These are phyloP conservation scores for Heliconius eleuchia DNA, from an alignment of 1,140 invertebrate genomes.

Conservation along the genomic window DNA sequence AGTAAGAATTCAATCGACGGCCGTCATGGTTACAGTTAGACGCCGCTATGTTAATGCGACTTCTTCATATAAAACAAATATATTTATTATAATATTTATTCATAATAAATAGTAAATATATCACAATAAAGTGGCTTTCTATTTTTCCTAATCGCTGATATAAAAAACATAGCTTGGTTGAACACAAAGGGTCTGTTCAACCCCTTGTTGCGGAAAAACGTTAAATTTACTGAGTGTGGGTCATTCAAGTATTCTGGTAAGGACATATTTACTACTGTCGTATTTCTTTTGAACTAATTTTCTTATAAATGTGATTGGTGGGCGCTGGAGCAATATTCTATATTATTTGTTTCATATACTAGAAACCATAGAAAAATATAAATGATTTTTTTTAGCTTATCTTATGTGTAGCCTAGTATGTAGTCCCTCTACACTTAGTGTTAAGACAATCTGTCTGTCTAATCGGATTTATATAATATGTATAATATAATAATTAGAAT, in stretches of 20 bases:
- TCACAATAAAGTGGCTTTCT: neutral
- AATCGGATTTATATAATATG: too few relatives aligned
- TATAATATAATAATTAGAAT: too few relatives aligned
- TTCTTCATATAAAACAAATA: too few relatives aligned
- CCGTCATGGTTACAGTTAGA: too few relatives aligned
- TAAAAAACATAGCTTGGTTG: neutral
- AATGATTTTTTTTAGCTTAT: too few relatives aligned
- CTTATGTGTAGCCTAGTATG: too few relatives aligned
- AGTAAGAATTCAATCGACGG: too few relatives aligned
- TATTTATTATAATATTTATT: too few relatives aligned
- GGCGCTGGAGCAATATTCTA: neutral
- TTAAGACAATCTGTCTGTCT: too few relatives aligned
- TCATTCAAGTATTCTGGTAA: conserved; percentile 7
- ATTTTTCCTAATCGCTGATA: conserved; percentile 1
- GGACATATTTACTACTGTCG: conserved; percentile 7
- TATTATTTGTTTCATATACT: neutral
- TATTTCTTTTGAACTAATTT: neutral
- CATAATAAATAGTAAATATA: neutral
- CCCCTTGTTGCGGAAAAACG: conserved; percentile 5
- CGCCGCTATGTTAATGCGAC: too few relatives aligned
- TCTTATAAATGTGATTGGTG: neutral
- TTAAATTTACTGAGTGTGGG: conserved; percentile 2
- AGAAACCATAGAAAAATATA: too few relatives aligned
- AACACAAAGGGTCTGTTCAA: neutral
- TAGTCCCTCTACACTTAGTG: too few relatives aligned